A percentile compares a stretch with the other conserved stretches of the same genome.
These are phyloP conservation scores for Leptinotarsa juncta DNA, from an alignment of 2,888 invertebrate genomes.

Conservation along the genomic window DNA sequence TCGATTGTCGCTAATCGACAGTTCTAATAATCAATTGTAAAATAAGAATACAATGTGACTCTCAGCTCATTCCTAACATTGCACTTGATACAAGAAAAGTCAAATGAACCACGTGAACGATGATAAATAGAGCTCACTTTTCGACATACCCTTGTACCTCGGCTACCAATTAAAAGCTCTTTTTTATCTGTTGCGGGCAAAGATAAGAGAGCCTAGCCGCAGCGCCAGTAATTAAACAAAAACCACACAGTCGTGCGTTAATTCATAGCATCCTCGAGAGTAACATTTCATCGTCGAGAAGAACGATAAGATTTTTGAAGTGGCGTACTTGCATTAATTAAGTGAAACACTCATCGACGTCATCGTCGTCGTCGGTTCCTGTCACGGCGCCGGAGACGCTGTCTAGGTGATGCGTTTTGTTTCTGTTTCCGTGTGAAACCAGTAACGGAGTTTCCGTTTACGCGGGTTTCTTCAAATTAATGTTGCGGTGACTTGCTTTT, in stretches of 20 bases:
- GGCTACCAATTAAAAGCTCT: background rate
- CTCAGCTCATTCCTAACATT: too few relatives aligned
- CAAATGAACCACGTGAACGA: background rate
- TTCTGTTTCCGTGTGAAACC: conserved; percentile 41
- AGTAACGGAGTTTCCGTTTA: conserved; percentile 13
- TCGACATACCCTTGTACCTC: background rate
- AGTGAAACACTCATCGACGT: background rate
- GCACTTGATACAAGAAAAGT: too few relatives aligned
- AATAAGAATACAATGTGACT: too few relatives aligned
- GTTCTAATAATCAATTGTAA: too few relatives aligned
- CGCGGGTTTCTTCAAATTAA: background rate
- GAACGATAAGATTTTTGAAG: conserved; percentile 13
- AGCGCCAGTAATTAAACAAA: conserved; percentile 15
- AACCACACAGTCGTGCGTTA: background rate
- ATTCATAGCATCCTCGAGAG: conserved; percentile 12
- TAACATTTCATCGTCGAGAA: conserved; percentile 8
- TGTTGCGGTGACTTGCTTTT: conserved; percentile 1
- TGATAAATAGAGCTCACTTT: background rate
- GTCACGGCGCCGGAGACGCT: conserved; percentile 29
- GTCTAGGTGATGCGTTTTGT: conserved; percentile 38
- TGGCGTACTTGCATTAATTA: background rate
- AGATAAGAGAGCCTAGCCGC: conserved; percentile 4
- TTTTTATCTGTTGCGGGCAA: conserved; percentile 3
- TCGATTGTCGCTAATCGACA: too few relatives aligned
- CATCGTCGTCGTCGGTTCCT: background rate